Base-by-base conservation (phyloP, 2,888 invertebrate species). In the Oegoconia quadripuncta region DNA sequence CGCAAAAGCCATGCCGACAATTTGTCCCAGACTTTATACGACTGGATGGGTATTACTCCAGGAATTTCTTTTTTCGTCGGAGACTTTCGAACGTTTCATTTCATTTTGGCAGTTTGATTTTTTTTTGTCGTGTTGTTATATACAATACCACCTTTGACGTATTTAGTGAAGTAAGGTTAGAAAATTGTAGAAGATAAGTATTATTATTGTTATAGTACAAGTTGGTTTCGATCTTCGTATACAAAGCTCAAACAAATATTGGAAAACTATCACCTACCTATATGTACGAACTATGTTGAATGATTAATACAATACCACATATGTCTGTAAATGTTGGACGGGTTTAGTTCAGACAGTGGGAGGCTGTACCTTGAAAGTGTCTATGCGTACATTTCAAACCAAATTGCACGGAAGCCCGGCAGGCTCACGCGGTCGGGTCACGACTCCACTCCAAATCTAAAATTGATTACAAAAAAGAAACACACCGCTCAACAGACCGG, bases 361-460 rank as follows among this genome's bases (percentile, higher is more conserved):
- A 16, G 29, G 14, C 12, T 18, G 28, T 36, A 31, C 44, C 41
- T 50, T 50, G 47, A 44, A 50, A 49, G 41, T 41, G 40, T 22
- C 32, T 23, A 34, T n/a, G n/a, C 32, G 40, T 35, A 52, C 46
- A 44, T 39, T 58, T 46, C 35, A 44, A 50, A 44, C 36, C 58
- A 53, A 69, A 65, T 63, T 59, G 69, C 67, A 59, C 74, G 74
- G 75, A 74, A 76, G 76, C 75, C 68, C 52, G 55, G 61, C 47
- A 63, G 59, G 52, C 64, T 72, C 73, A 71, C 69, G 73, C 70
- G 69, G 55, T 59, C 60, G 52, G 65, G 74, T 83, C 83, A 79
- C 80, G 79, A 82, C 64, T 74, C 59, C 69, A 74, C 68, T 75
- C 72, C 74, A 78, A 81, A 82, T 80, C 67, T 74, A 75, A 81